Conservation (phyloP, 1,140 invertebrate species). For the Lepidurus couesii region DNA sequence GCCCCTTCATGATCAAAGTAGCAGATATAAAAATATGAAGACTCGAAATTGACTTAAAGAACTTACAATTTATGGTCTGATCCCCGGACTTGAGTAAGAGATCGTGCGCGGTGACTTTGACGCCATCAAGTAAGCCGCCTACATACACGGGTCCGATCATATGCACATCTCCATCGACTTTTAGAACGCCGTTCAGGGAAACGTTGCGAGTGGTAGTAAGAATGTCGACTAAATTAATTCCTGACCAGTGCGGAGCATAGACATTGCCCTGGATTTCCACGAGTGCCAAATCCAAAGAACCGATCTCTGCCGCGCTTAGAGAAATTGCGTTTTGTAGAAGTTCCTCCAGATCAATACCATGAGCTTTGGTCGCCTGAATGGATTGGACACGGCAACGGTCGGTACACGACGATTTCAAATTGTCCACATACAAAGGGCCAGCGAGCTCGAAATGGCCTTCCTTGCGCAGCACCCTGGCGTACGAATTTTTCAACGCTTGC, state of each 20-base stretch:
- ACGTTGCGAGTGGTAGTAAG: neutral
- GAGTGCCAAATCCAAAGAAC: neutral
- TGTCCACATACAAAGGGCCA: neutral
- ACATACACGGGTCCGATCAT: neutral
- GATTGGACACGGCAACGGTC: neutral
- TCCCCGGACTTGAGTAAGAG: slow-evolving; percentile 5
- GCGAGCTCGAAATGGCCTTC: neutral
- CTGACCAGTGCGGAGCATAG: neutral
- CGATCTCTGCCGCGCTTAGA: neutral
- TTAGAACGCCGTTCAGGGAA: neutral
- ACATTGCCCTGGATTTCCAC: neutral
- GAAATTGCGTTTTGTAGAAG: neutral
- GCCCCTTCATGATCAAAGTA: neutral
- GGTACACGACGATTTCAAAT: neutral
- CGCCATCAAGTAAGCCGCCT: neutral
- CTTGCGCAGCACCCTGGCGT: neutral
- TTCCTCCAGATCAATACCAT: neutral
- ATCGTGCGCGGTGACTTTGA: neutral
- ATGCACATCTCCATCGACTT: neutral
- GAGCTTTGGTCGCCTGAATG: neutral
- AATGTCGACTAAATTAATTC: neutral
- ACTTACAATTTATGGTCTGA: neutral
- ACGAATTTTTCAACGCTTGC: neutral
- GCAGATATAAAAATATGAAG: neutral
- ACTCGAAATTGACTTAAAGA: neutral